Evolutionary conservation across 2,797 vertebrate genomes (phyloP), one percentile per base, ranked within the genome.

Genomic region (Acipenser oxyrinchus): DNA sequence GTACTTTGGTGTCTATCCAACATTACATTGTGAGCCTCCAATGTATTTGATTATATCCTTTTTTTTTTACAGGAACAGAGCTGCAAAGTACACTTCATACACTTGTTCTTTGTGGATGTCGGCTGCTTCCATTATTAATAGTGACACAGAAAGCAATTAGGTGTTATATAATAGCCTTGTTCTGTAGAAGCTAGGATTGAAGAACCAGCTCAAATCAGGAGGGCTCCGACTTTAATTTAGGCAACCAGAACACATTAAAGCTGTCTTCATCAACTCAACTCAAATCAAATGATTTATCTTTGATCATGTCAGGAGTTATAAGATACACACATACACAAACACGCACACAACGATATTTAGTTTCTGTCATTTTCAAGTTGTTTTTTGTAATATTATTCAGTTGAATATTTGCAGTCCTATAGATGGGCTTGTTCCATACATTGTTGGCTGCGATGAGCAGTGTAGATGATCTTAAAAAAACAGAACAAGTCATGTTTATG

Each of bases 111-210:
- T 52, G 51, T 65, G 50, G 71, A 74, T 76, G 71, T 62, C 64
- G 69, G 66, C 68, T 75, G 51, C 70, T 78, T 63, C 61, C 57
- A 65, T 78, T 82, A 81, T 79, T 77, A 76, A 77, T 76, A 65
- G 68, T 72, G 76, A 81, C 66, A 48, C 70, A 74, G 0, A 70
- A 76, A 74, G 66, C 76, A 80, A 85, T 85, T 83, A 84, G 62
- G 69, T 81, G 82, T 78, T 74, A 83, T 73, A 70, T 77, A 82
- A 83, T 80, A 83, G 73, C 72, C 64, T 71, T 75, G 70, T 70
- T 68, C 71, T 63, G 60, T 61, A 66, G 51, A 58, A 58, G 60
- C 23, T 64, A 37, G 61, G 51, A 61, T 57, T 49, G 59, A 61
- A 68, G 66, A 69, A 37, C 3, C 7, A 48, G 37, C 51, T 57